Base-by-base conservation (phyloP, 2,888 invertebrate species). In the Spatulosminthurus flaviceps region DNA sequence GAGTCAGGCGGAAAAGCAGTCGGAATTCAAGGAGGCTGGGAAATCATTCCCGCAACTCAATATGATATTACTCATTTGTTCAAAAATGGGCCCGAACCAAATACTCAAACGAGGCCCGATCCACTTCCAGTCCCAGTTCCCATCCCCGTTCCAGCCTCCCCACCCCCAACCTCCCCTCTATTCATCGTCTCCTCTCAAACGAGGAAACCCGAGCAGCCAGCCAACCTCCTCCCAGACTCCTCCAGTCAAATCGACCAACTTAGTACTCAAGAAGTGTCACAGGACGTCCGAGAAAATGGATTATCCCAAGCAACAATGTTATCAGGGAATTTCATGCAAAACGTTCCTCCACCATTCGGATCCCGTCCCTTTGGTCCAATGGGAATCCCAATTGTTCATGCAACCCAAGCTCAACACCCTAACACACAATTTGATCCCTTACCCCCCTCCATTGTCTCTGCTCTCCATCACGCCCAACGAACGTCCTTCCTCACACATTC, bases 401-500 rank as follows among this genome's bases (percentile, higher is more conserved):
- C 77, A 16, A 66, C 77, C 0, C 80, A 79, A 24, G 71, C 76
- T 0, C 81, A 77, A 13, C 76, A 78, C n/a, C 79, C 78, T n/a
- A 81, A 79, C 16, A 24, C 22, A 29, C 78, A 81, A 2, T 84
- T 80, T 71, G 83, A 82, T 29, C 84, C 83, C 16, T 60, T 84
- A 16, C 84, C 82, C 4, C 83, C 84, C 7, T 84, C 85, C 13
- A 83, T 85, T 42, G 83, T 84, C 74, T 82, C 83, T 11, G 85
- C 84, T 11, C 73, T 85, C 2, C 82, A 84, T 71, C 84, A 85
- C 61, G 84, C 85, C 19, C 85, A 85, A 69, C 75, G 83, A 73
- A 85, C 85, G 7, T 85, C 85, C 0, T 82, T 83, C 64, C 79
- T 85, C n/a, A 85, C 85, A 61, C 85, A 85, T 74, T 82, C 83